Conservation (phyloP, 2,888 invertebrate species). For the Alsophila aescularia region DNA sequence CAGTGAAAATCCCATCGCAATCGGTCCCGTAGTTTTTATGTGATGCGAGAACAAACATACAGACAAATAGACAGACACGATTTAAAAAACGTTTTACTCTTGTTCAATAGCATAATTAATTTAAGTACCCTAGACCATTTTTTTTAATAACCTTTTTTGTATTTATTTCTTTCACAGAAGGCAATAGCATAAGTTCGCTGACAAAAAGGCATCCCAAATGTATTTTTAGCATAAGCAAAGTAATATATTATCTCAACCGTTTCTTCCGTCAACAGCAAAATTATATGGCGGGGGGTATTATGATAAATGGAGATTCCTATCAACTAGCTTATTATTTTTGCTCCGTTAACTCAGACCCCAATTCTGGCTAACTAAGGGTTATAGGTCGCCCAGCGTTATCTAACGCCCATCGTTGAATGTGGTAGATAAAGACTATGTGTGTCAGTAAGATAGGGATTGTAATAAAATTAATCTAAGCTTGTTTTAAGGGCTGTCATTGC, state of each 20-base stretch:
- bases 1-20: too few species aligned
- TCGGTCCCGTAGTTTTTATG: too few species aligned
- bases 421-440: conserved; percentile 3
- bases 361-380: conserved; percentile 28
- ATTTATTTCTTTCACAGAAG: too few species aligned
- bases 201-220: not conserved
- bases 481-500: not conserved
- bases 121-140: too few species aligned
- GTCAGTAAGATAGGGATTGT: conserved; percentile 1
- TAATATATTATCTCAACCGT: conserved; percentile 20
- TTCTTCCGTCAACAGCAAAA: conserved; percentile 31
- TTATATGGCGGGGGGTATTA: conserved; percentile 27
- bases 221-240: conserved; percentile 15
- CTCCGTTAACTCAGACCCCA: conserved; percentile 29
- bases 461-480: conserved; percentile 2
- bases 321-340: conserved; percentile 32
- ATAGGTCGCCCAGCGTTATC: conserved; percentile 18
- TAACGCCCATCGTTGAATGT: conserved; percentile 16
- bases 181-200: too few species aligned
- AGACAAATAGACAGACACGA: too few species aligned
- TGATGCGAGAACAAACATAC: too few species aligned
- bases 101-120: too few species aligned
- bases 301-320: conserved; percentile 38
- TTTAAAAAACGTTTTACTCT: too few species aligned
- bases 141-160: too few species aligned